Evolutionary conservation across 2,888 invertebrate genomes (phyloP), one percentile per base, ranked within the genome.

Genomic region (Euplexia lucipara): DNA sequence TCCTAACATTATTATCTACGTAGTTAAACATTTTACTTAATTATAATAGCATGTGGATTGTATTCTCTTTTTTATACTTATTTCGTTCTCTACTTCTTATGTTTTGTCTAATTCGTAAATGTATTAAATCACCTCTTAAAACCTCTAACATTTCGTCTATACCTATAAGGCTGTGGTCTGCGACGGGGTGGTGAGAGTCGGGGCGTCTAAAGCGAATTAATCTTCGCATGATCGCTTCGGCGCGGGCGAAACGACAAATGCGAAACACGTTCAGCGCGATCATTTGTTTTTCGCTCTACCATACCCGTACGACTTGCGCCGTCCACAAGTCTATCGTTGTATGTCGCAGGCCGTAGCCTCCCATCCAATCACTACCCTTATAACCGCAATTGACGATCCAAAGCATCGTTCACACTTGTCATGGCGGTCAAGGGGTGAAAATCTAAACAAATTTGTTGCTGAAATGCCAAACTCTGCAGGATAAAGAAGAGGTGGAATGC

Each of bases 401-500:
- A 42, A 30, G 16, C 5, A 42, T 20, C 35, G 8, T 22, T 35
- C 32, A 18, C 42, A 20, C 18, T 30, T 12, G 9, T 9, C n/a
- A 5, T 49, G 48, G 53, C 18, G 53, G 39, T 18, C 12, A 39
- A 53, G 16, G 18, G 18, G 30, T 9, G 30, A 41, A 14, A 16
- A 32, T 10, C 20, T 12, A 12, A n/a, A 32, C 10, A 18, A 12
- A 54, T 30, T 12, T 20, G 39, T 45, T 16, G 26, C 22, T 74
- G 32, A 63, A 62, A 16, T 48, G 53, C 20, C 12, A 22, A 39
- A 61, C 54, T 75, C 41, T 34, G 8, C 83, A 95, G 95, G 94
- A 94, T 75, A 93, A 93, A 75, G 95, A 95, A 72, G 94, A 93
- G 62, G 94, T 95, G 78, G 94, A 94, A 88, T 95, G 95, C 78